phyloP scores from a whole-genome alignment of 92 coral and sea anemone genomes.

The Anthopleura xanthogrammica region DNA sequence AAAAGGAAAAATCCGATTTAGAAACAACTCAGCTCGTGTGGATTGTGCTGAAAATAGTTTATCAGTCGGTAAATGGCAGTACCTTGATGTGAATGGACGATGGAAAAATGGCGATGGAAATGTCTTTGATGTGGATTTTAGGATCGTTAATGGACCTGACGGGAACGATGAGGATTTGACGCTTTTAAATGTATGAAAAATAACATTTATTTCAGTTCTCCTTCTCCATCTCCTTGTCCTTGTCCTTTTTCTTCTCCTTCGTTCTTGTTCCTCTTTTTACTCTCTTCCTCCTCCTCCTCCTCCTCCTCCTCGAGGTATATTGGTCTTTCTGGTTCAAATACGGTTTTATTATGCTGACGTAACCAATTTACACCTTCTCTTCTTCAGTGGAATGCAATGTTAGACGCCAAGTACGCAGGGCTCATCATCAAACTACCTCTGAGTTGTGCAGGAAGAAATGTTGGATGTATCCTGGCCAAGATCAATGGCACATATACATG shows the following conservation, averaged over 20 bases:
- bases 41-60: slow-evolving; percentile 6
- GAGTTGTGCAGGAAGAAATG: background rate
- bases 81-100: slow-evolving; percentile 1
- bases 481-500: slow-evolving; percentile 25
- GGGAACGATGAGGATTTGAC: slow-evolving; percentile 4
- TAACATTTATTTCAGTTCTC: too few relatives aligned
- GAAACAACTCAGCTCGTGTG: slow-evolving; percentile 7
- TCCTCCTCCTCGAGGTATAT: too few relatives aligned
- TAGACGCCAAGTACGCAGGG: slow-evolving; percentile 16
- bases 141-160: background rate
- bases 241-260: background rate
- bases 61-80: slow-evolving; percentile 16
- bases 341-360: too few relatives aligned
- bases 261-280: too few relatives aligned
- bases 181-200: slow-evolving; percentile 3
- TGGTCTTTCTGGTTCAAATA: too few relatives aligned
- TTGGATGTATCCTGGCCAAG: slow-evolving; percentile 24
- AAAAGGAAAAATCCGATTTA: background rate
- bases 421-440: slow-evolving; percentile 2
- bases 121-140: background rate
- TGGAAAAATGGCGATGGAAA: slow-evolving; percentile 3
- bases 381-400: background rate
- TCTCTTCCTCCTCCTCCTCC: too few relatives aligned
- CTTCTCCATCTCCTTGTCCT: background rate
- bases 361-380: too few relatives aligned